Percentiles rank a stretch among this genome's conserved stretches.
Conservation (phyloP, 2,888 invertebrate genomes). For the Yponomeuta sedellus region DNA sequence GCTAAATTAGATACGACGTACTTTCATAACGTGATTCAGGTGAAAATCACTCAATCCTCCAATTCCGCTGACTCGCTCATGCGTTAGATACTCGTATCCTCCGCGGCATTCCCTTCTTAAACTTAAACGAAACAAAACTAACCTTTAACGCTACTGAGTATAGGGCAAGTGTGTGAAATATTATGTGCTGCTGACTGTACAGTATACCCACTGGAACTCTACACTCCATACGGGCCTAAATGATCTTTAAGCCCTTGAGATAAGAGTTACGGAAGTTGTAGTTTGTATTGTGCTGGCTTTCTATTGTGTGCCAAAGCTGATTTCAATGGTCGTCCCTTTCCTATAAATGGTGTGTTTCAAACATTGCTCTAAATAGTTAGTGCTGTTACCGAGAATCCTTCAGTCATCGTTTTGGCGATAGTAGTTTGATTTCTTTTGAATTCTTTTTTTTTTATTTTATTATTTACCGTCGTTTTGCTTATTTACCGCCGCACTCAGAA, state of each 20-base stretch:
- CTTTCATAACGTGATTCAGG: constrained; percentile 25
- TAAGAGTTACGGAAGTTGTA: background rate
- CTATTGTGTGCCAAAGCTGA: background rate
- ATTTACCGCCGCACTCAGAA: too few species aligned
- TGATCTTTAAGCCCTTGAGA: background rate
- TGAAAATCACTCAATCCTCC: constrained; percentile 37
- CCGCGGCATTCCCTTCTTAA: too few species aligned
- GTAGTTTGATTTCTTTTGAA: too few species aligned
- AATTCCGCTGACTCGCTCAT: constrained; percentile 30
- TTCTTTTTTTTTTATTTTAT: too few species aligned
- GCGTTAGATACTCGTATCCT: constrained; percentile 8
- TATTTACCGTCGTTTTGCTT: too few species aligned
- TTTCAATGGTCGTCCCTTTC: background rate
- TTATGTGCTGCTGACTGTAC: background rate
- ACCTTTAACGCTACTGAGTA: too few species aligned
- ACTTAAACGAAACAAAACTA: too few species aligned
- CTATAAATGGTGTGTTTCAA: background rate
- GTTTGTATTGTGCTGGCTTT: background rate
- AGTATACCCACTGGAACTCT: background rate
- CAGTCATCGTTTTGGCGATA: too few species aligned
- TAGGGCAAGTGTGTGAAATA: too few species aligned
- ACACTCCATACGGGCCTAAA: background rate
- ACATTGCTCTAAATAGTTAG: background rate
- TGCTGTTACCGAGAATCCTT: too few species aligned
- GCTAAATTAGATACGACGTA: background rate